A percentile compares a stretch with the other conserved stretches of the same genome.
Conservation (phyloP, 1,140 invertebrate species). For the Mamestra configurata region DNA sequence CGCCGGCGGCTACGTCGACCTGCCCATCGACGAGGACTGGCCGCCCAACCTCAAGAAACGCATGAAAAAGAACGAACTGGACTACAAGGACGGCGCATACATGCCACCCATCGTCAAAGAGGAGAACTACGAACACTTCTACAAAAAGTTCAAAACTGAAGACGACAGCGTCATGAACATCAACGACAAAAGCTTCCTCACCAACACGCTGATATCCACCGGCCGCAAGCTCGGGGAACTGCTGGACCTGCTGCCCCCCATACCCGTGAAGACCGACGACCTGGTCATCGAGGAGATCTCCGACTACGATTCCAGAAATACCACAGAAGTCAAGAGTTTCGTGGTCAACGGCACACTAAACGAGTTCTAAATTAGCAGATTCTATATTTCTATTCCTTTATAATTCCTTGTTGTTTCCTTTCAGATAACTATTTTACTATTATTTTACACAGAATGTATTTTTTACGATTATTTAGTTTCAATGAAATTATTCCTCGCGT, state of each 20-base stretch:
- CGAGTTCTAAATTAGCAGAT: slow-evolving; percentile 64
- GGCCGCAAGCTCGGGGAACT: slow-evolving; percentile 77
- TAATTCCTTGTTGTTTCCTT: slow-evolving; percentile 52
- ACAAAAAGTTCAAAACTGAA: slow-evolving; percentile 65
- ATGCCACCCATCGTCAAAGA: slow-evolving; percentile 78
- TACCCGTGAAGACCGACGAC: slow-evolving; percentile 82
- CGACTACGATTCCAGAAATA: slow-evolving; percentile 75
- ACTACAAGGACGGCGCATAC: slow-evolving; percentile 83
- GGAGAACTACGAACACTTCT: slow-evolving; percentile 79
- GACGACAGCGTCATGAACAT: slow-evolving; percentile 63
- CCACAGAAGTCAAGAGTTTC: slow-evolving; percentile 79
- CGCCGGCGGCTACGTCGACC: slow-evolving; percentile 79
- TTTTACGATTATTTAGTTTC: slow-evolving; percentile 59
- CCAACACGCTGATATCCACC: slow-evolving; percentile 74
- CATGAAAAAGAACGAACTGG: slow-evolving; percentile 83
- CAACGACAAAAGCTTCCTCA: slow-evolving; percentile 65
- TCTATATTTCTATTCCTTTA: slow-evolving; percentile 50
- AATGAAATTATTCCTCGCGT: slow-evolving; percentile 74
- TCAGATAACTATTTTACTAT: slow-evolving; percentile 68
- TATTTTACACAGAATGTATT: slow-evolving; percentile 66
- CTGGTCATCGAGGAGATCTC: slow-evolving; percentile 78
- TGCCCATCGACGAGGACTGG: slow-evolving; percentile 86
- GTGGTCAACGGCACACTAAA: slow-evolving; percentile 75
- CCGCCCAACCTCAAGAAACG: slow-evolving; percentile 79
- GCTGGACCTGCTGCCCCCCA: slow-evolving; percentile 71